phyloP scores from a whole-genome alignment of 2,113 vertebrate species.

The Tetrax tetrax region DNA sequence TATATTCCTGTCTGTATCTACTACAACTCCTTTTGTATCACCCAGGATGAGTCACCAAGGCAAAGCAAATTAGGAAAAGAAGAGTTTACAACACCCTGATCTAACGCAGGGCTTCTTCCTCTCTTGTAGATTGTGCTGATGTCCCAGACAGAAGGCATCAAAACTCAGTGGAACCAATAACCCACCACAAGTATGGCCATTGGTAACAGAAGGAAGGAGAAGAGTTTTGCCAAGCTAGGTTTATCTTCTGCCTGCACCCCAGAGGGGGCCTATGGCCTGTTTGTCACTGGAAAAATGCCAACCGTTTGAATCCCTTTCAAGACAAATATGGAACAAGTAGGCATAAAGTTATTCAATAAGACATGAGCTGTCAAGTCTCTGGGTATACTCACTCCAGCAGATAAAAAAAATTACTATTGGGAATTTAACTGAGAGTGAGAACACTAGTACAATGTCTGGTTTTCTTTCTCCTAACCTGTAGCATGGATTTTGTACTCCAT shows the following conservation, averaged over 20 bases:
- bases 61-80: neutral
- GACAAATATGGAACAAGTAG: neutral
- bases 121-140: neutral
- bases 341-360: neutral
- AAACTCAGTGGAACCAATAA: neutral
- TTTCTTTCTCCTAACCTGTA: neutral
- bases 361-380: neutral
- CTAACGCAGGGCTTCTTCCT: neutral
- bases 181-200: too few species aligned
- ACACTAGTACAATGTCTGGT: neutral
- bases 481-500: neutral
- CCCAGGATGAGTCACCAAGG: rapidly evolving
- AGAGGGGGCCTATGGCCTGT: neutral
- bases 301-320: neutral
- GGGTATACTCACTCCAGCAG: neutral
- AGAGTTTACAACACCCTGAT: neutral
- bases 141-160: neutral
- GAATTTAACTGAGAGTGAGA: neutral
- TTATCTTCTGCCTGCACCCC: neutral
- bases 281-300: neutral
- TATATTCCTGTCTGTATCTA: neutral
- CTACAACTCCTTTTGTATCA: neutral
- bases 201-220: neutral
- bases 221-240: neutral
- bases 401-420: neutral